Evolutionary conservation across 2,113 vertebrate genomes (phyloP).

Genomic region (Tauraco erythrolophus): DNA sequence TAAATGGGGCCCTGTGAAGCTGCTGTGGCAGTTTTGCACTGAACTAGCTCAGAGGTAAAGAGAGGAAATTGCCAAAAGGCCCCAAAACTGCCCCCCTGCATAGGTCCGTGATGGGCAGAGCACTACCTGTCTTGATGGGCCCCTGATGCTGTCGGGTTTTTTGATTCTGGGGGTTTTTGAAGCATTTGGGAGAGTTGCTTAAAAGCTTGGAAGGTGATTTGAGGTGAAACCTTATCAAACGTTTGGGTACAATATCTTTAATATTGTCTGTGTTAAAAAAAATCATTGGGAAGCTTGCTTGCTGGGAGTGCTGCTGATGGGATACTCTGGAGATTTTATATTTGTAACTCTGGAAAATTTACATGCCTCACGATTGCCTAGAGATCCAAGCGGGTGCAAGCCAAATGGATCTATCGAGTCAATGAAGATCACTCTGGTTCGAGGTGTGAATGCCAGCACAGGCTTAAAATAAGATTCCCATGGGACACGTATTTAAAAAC

Average conservation of each 20-base stretch:
- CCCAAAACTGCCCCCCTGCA: neutral
- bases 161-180: neutral
- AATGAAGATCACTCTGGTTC: neutral
- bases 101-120: accelerated
- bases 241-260: neutral
- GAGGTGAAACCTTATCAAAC: neutral
- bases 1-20: neutral
- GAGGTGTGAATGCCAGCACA: neutral
- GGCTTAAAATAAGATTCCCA: neutral
- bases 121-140: neutral
- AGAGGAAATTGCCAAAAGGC: neutral
- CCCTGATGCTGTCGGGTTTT: neutral
- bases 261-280: neutral
- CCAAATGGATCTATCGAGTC: neutral
- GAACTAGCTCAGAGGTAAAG: neutral
- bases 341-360: neutral
- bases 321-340: neutral
- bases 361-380: neutral
- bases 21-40: neutral
- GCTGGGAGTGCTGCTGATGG: neutral
- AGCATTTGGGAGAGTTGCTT: neutral
- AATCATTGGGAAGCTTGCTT: neutral
- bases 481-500: neutral
- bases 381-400: neutral
- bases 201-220: neutral